phyloP scores from a whole-genome alignment of 2,113 vertebrate genomes.

The Plecotus auritus region DNA sequence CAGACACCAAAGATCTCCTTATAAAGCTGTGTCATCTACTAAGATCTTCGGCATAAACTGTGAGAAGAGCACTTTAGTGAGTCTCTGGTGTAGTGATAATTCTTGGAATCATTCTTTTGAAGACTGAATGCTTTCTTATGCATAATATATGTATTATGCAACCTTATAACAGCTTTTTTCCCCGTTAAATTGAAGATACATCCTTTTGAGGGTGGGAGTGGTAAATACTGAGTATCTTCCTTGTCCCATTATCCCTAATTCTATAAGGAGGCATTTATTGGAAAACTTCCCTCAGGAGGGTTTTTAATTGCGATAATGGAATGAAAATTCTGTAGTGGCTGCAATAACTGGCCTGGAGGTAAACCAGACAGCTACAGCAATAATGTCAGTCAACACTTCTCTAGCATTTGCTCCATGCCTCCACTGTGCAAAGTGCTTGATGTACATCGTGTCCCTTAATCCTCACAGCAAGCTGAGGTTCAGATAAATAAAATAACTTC shows the following conservation, averaged over 20 bases:
- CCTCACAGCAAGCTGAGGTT: not conserved
- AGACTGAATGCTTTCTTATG: not conserved
- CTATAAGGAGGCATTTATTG: not conserved
- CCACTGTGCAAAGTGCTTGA: not conserved
- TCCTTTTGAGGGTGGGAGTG: not conserved
- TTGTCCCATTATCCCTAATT: not conserved
- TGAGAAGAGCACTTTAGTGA: not conserved
- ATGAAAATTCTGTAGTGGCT: not conserved
- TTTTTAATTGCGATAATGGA: not conserved
- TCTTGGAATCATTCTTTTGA: slow-evolving; percentile 17
- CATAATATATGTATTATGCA: not conserved
- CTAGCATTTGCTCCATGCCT: not conserved
- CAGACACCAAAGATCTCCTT: not conserved
- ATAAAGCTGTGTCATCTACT: not conserved
- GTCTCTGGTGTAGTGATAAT: not conserved
- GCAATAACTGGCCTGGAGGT: not conserved
- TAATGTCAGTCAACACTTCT: not conserved
- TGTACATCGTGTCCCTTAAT: not conserved
- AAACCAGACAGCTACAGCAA: not conserved
- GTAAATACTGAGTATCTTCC: not conserved
- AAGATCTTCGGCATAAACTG: not conserved
- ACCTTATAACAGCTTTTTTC: not conserved
- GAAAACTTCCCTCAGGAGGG: not conserved
- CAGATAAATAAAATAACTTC: not conserved
- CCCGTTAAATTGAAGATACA: not conserved